Base-by-base conservation (phyloP, 2,113 vertebrate species). In the Oncorhynchus masou region DNA sequence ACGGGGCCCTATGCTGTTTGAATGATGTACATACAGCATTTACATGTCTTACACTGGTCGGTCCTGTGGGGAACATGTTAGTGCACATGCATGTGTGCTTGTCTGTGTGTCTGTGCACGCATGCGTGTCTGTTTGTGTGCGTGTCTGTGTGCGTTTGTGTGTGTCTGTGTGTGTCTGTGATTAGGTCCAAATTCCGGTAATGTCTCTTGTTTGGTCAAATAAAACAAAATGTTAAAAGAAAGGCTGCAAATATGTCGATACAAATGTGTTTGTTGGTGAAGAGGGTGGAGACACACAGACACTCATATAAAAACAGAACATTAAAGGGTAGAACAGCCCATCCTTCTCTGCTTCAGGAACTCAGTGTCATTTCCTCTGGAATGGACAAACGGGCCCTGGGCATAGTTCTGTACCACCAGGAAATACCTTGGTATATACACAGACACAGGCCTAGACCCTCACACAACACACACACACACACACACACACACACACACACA, bases 301-400 rank as follows among this genome's bases (percentile, higher is more conserved):
- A 19, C 13, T 16, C 13, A 54, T 54, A 51, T 64, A 11, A 15
- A 0, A 12, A 70, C 29, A 20, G 24, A 13, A 15, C 20, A 74
- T 15, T 79, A 69, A 31, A 74, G 73, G 70, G 66, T 78, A 79
- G 74, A 6, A 71, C 69, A 3, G 11, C 19, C 24, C 65, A 62
- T 45, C 39, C 71, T 54, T 71, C 73, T 77, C 54, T 48, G 48
- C 9, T 73, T 71, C 83, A 81, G 79, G 57, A 88, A 87, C 48
- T 81, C 77, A 68, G 73, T 74, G 19, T 85, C 65, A 88, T 90
- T 91, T 86, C 88, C 88, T 88, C 76, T 79, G 82, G 79, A 86
- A 82, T 78, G 74, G 77, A 74, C 29, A 69, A 80, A 82, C 49
- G 74, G 25, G 71, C 79, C 51, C 34, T 64, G n/a, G 74, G 75